These are phyloP conservation scores for Neodontobutis hainanensis DNA, from an alignment of 2,113 vertebrate species.

Conservation along the genomic window DNA sequence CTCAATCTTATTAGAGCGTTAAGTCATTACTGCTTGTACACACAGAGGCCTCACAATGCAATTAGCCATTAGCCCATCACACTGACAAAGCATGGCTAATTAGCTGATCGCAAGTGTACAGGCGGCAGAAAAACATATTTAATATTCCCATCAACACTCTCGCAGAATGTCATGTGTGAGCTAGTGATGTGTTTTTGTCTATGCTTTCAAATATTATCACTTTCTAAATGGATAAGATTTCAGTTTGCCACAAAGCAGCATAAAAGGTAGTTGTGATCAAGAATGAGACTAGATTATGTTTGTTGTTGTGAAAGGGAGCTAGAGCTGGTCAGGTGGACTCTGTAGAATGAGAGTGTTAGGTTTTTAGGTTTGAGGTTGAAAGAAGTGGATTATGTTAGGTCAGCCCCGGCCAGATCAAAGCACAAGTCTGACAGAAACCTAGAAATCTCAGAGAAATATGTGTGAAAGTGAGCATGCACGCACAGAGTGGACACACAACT, in stretches of 20 bases:
- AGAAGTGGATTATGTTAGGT: constrained; percentile 62
- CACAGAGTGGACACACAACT: constrained; percentile 14
- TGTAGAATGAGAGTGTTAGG: constrained; percentile 35
- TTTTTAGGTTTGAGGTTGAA: constrained; percentile 54
- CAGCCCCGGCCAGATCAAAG: constrained; percentile 70
- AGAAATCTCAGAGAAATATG: constrained; percentile 56
- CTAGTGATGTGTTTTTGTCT: constrained; percentile 18
- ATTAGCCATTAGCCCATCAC: constrained; percentile 78
- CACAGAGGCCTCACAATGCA: constrained; percentile 73
- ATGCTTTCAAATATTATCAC: too few relatives aligned
- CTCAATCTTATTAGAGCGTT: constrained; percentile 78
- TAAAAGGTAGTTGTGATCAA: constrained; percentile 31
- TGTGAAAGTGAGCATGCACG: constrained; percentile 24
- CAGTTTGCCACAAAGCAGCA: constrained; percentile 7
- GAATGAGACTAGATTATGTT: constrained; percentile 26
- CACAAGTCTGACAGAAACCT: constrained; percentile 58
- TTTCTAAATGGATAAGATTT: neutral
- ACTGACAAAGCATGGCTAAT: constrained; percentile 76
- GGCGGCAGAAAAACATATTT: constrained; percentile 68
- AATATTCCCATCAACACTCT: constrained; percentile 62
- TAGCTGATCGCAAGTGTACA: constrained; percentile 63
- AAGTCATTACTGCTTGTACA: constrained; percentile 76
- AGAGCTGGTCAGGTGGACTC: constrained; percentile 19
- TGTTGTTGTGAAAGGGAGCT: constrained; percentile 6
- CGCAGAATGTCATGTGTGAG: constrained; percentile 54